Evolutionary conservation across 1,140 invertebrate species (phyloP).

Genomic region (Neodiprion virginianus): DNA sequence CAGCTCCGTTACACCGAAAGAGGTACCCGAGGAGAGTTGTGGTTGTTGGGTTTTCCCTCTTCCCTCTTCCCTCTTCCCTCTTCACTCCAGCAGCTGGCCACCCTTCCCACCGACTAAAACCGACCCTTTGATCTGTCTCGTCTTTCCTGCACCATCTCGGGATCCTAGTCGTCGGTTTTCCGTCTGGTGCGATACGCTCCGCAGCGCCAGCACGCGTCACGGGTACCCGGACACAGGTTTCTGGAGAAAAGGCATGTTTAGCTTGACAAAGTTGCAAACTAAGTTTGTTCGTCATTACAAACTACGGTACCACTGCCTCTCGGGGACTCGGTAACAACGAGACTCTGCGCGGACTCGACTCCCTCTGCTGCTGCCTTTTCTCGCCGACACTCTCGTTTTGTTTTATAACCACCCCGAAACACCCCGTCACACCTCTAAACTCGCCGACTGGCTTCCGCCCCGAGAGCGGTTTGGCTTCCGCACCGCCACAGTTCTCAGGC

Average conservation of each 20-base stretch:
- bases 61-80: background rate
- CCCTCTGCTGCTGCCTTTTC: background rate
- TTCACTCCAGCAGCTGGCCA: no score
- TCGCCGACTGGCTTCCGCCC: background rate
- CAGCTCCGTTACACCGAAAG: background rate
- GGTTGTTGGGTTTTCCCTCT: background rate
- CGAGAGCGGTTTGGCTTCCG: background rate
- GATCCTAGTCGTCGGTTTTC: background rate
- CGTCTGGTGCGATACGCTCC: background rate
- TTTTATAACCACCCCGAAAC: background rate
- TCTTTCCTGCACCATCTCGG: no score
- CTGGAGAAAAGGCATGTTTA: background rate
- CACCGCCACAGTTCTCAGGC: background rate
- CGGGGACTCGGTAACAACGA: background rate
- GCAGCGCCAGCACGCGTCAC: background rate
- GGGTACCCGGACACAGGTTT: background rate
- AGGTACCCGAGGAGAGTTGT: background rate
- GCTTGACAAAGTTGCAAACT: background rate
- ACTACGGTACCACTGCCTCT: background rate
- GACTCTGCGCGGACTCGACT: background rate
- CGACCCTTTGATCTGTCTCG: background rate
- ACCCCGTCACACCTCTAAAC: background rate
- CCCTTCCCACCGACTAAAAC: background rate
- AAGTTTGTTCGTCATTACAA: slow-evolving; percentile 1
- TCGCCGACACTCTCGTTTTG: background rate